Percentiles rank a stretch among this genome's conserved stretches.
phyloP scores from a whole-genome alignment of 1,140 invertebrate genomes.

The Penaeus indicus region DNA sequence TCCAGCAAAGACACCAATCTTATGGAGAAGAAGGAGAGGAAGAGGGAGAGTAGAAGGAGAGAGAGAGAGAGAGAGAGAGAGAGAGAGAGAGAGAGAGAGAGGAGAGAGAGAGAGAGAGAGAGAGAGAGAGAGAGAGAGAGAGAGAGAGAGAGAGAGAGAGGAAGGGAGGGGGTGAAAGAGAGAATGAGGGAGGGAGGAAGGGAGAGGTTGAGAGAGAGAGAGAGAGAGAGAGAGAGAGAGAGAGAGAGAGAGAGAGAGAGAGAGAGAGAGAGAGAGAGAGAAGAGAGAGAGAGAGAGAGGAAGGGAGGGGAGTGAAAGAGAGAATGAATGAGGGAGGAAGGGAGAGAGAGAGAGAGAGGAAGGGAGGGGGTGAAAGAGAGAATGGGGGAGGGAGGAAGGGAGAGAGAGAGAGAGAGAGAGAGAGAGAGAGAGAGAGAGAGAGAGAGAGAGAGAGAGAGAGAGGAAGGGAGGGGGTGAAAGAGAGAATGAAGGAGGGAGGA shows the following conservation, averaged over 20 bases:
- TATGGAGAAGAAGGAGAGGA: neutral
- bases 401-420: too few relatives aligned
- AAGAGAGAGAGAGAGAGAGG: too few relatives aligned
- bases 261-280: too few relatives aligned
- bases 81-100: conserved; percentile 29
- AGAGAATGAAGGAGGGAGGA: too few relatives aligned
- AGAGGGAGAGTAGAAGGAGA: neutral
- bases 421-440: too few relatives aligned
- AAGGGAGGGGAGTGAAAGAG: too few relatives aligned
- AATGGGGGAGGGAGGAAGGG: too few relatives aligned
- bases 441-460: conserved; percentile 6
- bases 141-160: conserved; percentile 36
- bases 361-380: too few relatives aligned
- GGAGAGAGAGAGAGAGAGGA: too few relatives aligned
- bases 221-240: conserved; percentile 23
- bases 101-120: neutral
- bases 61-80: neutral
- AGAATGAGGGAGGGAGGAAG: neutral
- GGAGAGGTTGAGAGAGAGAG: neutral
- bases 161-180: neutral
- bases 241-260: neutral
- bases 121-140: conserved; percentile 26
- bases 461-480: neutral
- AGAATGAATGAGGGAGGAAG: too few relatives aligned
- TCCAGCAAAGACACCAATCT: neutral